phyloP scores from a whole-genome alignment of 1,140 invertebrate species.

The Druon quercuslanigerum region DNA sequence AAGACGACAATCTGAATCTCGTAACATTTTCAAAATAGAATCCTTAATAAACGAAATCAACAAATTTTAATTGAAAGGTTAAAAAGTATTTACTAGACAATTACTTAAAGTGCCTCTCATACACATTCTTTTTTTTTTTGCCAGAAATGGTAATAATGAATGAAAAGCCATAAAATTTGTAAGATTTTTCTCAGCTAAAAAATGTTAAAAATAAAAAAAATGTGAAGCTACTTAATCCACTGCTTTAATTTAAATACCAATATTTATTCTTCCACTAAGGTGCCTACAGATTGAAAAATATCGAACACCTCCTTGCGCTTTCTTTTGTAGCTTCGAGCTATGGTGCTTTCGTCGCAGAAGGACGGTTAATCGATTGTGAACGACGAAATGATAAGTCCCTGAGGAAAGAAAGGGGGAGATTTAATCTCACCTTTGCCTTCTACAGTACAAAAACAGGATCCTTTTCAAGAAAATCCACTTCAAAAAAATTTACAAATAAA shows the following conservation, averaged over 20 bases:
- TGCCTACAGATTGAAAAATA: background rate
- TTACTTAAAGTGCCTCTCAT: no score
- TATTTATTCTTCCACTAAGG: constrained; percentile 9
- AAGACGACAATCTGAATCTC: no score
- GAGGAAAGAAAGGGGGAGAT: background rate
- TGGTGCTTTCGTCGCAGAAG: background rate
- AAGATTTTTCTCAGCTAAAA: no score
- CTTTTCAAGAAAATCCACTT: no score
- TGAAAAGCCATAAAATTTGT: no score
- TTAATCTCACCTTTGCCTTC: constrained; percentile 11
- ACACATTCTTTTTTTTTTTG: no score
- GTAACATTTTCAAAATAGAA: no score
- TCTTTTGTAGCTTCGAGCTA: constrained; percentile 18
- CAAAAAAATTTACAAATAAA: no score
- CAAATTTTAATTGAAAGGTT: no score
- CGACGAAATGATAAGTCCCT: constrained; percentile 23
- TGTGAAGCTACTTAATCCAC: background rate
- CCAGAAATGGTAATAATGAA: no score
- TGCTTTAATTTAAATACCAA: background rate
- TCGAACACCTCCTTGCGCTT: constrained; percentile 6
- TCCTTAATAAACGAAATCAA: no score
- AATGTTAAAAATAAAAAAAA: background rate
- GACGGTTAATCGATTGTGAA: constrained; percentile 22
- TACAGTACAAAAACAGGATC: background rate
- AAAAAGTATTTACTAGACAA: no score